Base-by-base conservation (phyloP, 2,888 invertebrate species). In the Octonoba sinensis region DNA sequence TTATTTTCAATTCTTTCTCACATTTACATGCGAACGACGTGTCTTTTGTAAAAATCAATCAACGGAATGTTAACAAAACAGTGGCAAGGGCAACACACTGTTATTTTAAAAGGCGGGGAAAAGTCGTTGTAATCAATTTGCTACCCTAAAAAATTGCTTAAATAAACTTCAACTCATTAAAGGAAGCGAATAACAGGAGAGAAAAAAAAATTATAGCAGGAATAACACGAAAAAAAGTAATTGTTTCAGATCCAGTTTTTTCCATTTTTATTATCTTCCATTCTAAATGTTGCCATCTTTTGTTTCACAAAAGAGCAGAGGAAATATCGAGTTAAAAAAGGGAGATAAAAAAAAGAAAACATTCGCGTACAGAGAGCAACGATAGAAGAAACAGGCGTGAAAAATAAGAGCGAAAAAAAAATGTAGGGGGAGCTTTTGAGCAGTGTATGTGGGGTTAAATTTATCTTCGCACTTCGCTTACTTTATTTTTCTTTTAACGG, bases 391-490 rank as follows among this genome's bases (percentile, higher is more conserved):
- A 54, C 44, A 51, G n/a, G 46, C 36, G 24, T 27, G 24, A 66
- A 60, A 74, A 56, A 47, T 57, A 64, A 56, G 13, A 18, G n/a
- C 12, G 54, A 16, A 15, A 62, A 67, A 66, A 54, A 67, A 67
- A 49, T 16, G n/a, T 16, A 16, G 15, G 24, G 51, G 62, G 60
- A 46, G 27, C 65, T 69, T 69, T 51, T 66, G 44, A 44, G 36
- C 36, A 16, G 36, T 54, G 62, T 54, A 57, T 77, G 70, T 56
- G 47, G 64, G 76, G 76, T 64, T 77, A 77, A 77, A 77, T 64
- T 69, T 62, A 69, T 70, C 70, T 77, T 77, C 76, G 70, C 76
- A 77, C 69, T 62, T 56, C 44, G 76, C 64, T 77, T 77, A 62
- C 76, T 77, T 74, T 77, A 57, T 65, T 77, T 77, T 77, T 77